These are phyloP conservation scores for Papilio dardanus DNA, from an alignment of 1,140 invertebrate genomes.

Conservation along the genomic window DNA sequence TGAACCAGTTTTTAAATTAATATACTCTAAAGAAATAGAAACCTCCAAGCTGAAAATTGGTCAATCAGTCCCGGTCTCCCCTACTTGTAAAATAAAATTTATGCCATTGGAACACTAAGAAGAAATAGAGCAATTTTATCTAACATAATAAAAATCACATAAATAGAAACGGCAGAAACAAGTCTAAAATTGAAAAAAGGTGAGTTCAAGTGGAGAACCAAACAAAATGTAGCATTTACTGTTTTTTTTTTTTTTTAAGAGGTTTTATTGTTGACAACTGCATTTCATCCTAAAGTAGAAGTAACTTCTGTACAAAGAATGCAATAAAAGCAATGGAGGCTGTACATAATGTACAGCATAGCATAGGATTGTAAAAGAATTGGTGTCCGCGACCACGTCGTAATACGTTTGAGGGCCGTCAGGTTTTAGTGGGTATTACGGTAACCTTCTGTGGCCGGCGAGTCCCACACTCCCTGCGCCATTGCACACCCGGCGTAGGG, in stretches of 20 bases:
- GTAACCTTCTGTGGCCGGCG: no score
- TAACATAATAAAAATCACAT: slow-evolving; percentile 45
- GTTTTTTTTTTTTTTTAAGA: slow-evolving; percentile 51
- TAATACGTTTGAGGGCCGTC: no score
- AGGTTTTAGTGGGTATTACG: no score
- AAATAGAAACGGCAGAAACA: slow-evolving; percentile 40
- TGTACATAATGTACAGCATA: no score
- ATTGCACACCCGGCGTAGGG: no score
- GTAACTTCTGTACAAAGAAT: slow-evolving; percentile 47
- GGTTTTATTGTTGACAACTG: slow-evolving; percentile 48
- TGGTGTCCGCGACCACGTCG: no score
- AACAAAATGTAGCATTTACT: slow-evolving; percentile 44
- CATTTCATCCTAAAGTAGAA: slow-evolving; percentile 51
- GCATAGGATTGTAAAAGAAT: slow-evolving; percentile 44
- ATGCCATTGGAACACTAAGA: slow-evolving; percentile 67
- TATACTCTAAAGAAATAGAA: no score
- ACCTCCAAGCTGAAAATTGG: no score
- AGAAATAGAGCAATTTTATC: slow-evolving; percentile 47
- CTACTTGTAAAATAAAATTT: slow-evolving; percentile 60
- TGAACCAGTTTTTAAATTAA: no score
- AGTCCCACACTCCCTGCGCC: no score
- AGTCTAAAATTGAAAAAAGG: slow-evolving; percentile 42
- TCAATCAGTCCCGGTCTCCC: no score
- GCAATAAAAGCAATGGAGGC: slow-evolving; percentile 48
- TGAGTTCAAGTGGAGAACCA: slow-evolving; percentile 44